These are phyloP conservation scores for Delphinus delphis DNA, from an alignment of 2,113 vertebrate genomes.

Conservation along the genomic window DNA sequence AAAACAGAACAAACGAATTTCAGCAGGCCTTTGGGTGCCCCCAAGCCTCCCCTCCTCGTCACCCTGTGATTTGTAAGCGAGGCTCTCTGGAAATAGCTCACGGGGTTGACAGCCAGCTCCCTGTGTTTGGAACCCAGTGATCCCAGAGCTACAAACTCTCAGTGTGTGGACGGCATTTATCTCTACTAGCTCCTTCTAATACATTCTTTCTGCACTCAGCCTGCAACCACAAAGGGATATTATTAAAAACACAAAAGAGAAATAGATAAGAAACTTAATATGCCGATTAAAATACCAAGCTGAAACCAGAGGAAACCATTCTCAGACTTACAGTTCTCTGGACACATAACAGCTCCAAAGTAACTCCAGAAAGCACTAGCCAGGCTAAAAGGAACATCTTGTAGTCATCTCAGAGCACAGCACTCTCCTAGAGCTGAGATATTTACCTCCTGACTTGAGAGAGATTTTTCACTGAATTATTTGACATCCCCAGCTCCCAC, in stretches of 20 bases:
- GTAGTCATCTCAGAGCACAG: background rate
- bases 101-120: background rate
- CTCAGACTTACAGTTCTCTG: constrained; percentile 72
- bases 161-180: background rate
- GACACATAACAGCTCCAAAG: background rate
- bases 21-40: background rate
- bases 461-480: background rate
- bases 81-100: background rate
- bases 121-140: background rate
- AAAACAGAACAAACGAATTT: constrained; percentile 47
- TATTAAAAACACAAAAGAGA: constrained; percentile 59
- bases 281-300: constrained; percentile 76
- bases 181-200: background rate
- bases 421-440: background rate
- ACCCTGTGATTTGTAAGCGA: background rate
- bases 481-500: background rate
- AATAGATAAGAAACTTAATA: constrained; percentile 67
- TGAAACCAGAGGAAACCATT: constrained; percentile 76
- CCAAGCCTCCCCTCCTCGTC: background rate
- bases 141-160: background rate
- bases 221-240: constrained; percentile 37
- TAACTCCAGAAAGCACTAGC: background rate
- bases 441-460: background rate
- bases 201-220: background rate
- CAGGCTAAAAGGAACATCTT: background rate